Base-by-base conservation (phyloP, 2,113 vertebrate genomes). In the Corynorhinus townsendii region DNA sequence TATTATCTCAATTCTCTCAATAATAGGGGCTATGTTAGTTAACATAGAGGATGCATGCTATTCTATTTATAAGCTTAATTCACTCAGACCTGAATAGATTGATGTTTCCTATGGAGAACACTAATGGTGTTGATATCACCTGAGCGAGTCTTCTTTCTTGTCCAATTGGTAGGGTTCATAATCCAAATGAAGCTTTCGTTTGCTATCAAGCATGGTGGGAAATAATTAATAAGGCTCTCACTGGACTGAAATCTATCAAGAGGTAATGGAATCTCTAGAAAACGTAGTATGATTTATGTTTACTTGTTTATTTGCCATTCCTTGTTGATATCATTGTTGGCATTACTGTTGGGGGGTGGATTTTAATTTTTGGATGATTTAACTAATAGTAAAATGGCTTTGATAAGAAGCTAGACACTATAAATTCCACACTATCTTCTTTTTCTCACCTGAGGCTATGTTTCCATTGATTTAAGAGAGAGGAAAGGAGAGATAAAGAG, bases 141-240 rank as follows among this genome's bases (percentile, higher is more conserved):
- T 96, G 89, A 95, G 68, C 26, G 83, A 97, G 79, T 73, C 90
- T 94, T 5, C 20, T 96, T 86, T 96, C 40, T 96, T 38, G 80
- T 97, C 94, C 90, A 94, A 40, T 54, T 96, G 62, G 52, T 73
- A 82, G 77, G 28, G 75, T 92, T 96, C 94, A 71, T 83, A 54
- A 81, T 93, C 94, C 72, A 69, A 95, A 82, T 81, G 95, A 95
- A 59, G 79, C 62, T 97, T 64, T 90, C 59, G 66, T 94, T 96
- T 96, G 89, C 95, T 94, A 35, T 64, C 62, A 73, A 91, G 64
- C 86, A 96, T 89, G 22, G 62, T 96, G 77, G 93, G 73, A 97
- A 97, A 93, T 94, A 97, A 95, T 96, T 94, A 96, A 96, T 91
- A 79, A 83, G 71, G 45, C 73, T 97, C 69, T 91, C 68, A 9